Conservation (phyloP, 2,797 vertebrate genomes). For the Sebastes kiyomatsui region DNA sequence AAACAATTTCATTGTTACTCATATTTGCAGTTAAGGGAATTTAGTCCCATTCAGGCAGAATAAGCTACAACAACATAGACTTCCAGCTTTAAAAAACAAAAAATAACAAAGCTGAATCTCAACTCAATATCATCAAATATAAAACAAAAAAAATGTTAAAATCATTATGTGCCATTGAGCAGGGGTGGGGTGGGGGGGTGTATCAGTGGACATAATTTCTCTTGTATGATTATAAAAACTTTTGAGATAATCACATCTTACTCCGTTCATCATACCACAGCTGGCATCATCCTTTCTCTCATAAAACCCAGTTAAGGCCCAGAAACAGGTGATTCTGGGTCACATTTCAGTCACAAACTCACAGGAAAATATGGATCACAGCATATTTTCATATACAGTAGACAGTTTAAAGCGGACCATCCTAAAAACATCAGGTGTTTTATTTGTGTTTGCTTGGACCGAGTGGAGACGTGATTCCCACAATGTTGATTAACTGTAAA, state of each 20-base stretch:
- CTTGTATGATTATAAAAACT: conserved; percentile 36
- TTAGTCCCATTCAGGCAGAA: conserved; percentile 45
- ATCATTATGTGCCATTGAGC: conserved; percentile 77
- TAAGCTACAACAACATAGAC: conserved; percentile 47
- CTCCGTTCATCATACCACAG: conserved; percentile 15
- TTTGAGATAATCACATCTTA: conserved; percentile 47
- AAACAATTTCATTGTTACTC: conserved; percentile 42
- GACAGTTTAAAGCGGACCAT: conserved; percentile 35
- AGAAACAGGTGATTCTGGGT: conserved; percentile 34
- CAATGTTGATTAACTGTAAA: conserved; percentile 54
- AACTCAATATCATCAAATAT: conserved; percentile 34
- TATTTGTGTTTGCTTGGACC: conserved; percentile 22
- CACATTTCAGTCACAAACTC: conserved; percentile 56
- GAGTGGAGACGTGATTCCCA: conserved; percentile 37
- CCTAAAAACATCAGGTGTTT: conserved; percentile 18
- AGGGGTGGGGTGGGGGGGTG: not conserved
- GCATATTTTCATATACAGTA: conserved; percentile 74
- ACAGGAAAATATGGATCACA: conserved; percentile 60
- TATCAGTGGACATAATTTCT: conserved; percentile 50
- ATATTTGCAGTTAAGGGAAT: conserved; percentile 52
- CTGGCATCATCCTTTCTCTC: not conserved
- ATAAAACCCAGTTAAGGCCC: conserved; percentile 36
- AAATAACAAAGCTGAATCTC: conserved; percentile 26
- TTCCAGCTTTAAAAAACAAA: conserved; percentile 61
- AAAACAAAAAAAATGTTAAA: conserved; percentile 60